Evolutionary conservation across 1,140 invertebrate species (phyloP).

Genomic region (Sminthurides bifidus): DNA sequence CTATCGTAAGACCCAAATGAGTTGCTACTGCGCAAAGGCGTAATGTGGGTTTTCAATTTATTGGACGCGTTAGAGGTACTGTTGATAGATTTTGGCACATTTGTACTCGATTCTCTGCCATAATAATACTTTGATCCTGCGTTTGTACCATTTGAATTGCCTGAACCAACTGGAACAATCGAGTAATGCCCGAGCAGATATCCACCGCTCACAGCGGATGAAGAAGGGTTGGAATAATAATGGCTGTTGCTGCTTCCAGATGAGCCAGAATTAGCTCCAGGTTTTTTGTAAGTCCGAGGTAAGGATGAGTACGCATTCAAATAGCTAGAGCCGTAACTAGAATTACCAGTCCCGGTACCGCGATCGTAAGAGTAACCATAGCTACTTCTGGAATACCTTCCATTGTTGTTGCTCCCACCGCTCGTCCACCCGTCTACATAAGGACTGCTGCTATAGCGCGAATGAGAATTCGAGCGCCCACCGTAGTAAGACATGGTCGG

Average conservation of each 20-base stretch:
- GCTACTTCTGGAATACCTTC: no score
- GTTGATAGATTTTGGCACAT: no score
- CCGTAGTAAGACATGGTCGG: no score
- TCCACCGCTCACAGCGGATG: conserved; percentile 7
- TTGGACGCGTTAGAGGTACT: background rate
- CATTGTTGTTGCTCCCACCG: no score
- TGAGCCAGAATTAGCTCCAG: background rate
- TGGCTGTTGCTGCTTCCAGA: background rate
- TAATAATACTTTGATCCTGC: conserved; percentile 3
- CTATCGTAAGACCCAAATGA: conserved; percentile 8
- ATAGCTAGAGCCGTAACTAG: background rate
- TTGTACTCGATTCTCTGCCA: no score
- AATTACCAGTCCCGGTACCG: no score
- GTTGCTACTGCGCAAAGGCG: background rate
- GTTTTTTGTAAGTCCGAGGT: conserved; percentile 11
- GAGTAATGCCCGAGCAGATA: conserved; percentile 29
- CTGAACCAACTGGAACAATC: conserved; percentile 8
- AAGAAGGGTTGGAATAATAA: conserved; percentile 9
- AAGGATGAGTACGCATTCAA: conserved; percentile 3
- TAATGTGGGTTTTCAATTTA: conserved; percentile 3
- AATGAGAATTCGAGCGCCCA: no score
- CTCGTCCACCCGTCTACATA: no score
- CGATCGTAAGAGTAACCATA: no score
- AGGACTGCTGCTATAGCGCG: no score
- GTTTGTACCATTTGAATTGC: no score